phyloP scores from a whole-genome alignment of 2,888 invertebrate genomes.

The Lithophane leautieri region DNA sequence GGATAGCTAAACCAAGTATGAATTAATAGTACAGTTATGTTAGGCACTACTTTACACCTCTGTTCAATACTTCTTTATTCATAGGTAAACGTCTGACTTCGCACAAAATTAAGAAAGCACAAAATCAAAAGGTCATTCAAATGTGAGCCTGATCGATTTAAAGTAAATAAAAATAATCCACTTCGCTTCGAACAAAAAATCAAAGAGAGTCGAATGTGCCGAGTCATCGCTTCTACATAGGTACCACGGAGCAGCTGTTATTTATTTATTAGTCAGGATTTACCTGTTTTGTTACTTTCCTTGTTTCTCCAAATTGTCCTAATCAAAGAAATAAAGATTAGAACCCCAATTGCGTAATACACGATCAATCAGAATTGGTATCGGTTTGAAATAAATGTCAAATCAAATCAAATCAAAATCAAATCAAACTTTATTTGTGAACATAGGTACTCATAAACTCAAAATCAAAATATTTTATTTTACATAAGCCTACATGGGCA shows the following conservation, averaged over 20 bases:
- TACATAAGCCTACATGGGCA: no score
- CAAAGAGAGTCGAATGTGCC: slow-evolving; percentile 17
- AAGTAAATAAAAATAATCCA: slow-evolving; percentile 46
- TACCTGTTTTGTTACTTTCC: slow-evolving; percentile 15
- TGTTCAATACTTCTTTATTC: neutral
- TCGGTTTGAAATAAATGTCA: no score
- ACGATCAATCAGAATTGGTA: no score
- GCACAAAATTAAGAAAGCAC: neutral
- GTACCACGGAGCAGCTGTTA: slow-evolving; percentile 33
- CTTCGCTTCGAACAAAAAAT: slow-evolving; percentile 26
- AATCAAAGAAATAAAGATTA: neutral
- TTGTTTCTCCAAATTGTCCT: slow-evolving; percentile 5
- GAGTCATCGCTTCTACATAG: slow-evolving; percentile 31
- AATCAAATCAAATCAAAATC: no score
- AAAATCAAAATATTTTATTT: no score
- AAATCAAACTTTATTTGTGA: no score
- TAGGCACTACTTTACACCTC: neutral
- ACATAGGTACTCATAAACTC: no score
- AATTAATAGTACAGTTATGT: neutral
- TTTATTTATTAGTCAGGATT: slow-evolving; percentile 11
- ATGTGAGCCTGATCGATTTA: slow-evolving; percentile 26
- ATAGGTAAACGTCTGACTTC: neutral
- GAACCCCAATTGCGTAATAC: no score
- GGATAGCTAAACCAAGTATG: neutral
- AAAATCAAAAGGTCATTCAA: slow-evolving; percentile 17